These are phyloP conservation scores for Leptoclinus maculatus DNA, from an alignment of 2,797 vertebrate species.

Conservation along the genomic window DNA sequence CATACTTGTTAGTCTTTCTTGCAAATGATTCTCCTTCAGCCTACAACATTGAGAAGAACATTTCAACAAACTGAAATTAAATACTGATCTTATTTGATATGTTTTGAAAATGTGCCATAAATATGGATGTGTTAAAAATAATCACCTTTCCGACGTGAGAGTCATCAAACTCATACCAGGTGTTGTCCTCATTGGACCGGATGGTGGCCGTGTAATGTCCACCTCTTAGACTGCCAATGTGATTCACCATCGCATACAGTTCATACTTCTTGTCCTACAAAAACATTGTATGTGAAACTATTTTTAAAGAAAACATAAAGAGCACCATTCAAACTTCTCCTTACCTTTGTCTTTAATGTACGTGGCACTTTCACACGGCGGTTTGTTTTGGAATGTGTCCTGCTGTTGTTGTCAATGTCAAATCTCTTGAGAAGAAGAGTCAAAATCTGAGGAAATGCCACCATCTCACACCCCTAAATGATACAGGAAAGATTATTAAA, in stretches of 20 bases:
- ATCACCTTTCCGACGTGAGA: background rate
- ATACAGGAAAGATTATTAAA: background rate
- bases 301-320: no score
- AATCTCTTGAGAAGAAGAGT: slow-evolving; percentile 77
- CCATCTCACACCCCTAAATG: background rate
- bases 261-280: background rate
- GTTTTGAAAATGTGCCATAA: no score
- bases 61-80: no score
- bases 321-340: background rate
- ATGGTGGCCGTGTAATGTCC: background rate
- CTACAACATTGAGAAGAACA: no score
- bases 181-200: background rate
- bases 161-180: background rate
- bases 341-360: background rate
- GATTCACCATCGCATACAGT: background rate
- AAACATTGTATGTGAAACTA: no score
- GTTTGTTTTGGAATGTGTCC: slow-evolving; percentile 62
- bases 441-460: background rate
- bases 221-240: background rate
- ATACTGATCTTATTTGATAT: no score
- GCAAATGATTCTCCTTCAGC: no score
- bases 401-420: slow-evolving; percentile 55
- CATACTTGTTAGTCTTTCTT: no score
- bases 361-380: background rate
- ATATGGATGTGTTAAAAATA: no score